A percentile compares a stretch with the other conserved stretches of the same genome.
Conservation (phyloP, 2,113 vertebrate genomes). For the Nesoenas mayeri region DNA sequence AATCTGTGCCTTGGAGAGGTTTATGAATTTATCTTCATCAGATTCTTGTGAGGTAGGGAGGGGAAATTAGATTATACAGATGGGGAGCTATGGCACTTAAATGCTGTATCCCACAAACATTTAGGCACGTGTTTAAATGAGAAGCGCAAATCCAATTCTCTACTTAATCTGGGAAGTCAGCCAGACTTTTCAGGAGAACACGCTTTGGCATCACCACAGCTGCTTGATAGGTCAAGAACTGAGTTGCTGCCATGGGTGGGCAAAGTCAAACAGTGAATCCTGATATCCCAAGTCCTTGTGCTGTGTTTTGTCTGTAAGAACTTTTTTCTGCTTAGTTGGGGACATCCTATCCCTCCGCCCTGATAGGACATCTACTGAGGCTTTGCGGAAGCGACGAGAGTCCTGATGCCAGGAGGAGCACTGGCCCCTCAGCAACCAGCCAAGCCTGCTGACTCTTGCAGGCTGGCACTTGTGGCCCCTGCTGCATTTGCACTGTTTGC, state of each 20-base stretch:
- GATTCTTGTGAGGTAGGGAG: neutral
- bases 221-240: neutral
- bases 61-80: neutral
- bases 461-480: neutral
- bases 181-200: neutral
- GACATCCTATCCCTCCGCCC: neutral
- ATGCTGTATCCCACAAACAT: neutral
- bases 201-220: accelerated
- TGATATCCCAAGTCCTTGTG: neutral
- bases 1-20: neutral
- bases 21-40: neutral
- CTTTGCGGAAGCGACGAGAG: neutral
- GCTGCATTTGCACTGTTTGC: too few species aligned
- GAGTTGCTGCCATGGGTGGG: neutral
- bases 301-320: neutral
- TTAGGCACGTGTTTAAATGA: neutral
- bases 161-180: neutral
- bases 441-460: neutral
- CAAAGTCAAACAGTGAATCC: neutral
- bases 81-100: neutral
- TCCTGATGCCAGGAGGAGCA: neutral
- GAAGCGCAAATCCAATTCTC: neutral
- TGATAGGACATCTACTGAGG: neutral
- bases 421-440: neutral
- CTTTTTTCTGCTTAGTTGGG: neutral